Conservation (phyloP, 1,140 invertebrate genomes). For the Subanguina moxae region DNA sequence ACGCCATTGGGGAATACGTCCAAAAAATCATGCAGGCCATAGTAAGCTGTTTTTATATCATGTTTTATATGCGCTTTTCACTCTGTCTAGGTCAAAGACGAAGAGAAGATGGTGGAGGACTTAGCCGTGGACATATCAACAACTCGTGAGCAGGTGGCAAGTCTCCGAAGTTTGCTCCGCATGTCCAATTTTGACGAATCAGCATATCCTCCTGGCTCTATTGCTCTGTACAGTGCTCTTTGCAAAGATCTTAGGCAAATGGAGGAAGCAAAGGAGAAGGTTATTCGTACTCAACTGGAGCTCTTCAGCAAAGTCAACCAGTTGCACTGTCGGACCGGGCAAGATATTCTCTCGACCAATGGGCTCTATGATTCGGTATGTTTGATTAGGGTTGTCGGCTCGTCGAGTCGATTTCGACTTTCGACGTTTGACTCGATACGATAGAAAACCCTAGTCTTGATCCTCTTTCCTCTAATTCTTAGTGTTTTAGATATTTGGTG, state of each 20-base stretch:
- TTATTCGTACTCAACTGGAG: neutral
- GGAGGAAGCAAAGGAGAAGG: neutral
- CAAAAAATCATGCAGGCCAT: too few species aligned
- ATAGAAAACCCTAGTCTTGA: neutral
- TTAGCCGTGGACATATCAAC: neutral
- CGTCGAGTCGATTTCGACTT: too few species aligned
- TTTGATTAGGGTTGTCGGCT: too few species aligned
- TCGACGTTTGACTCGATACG: too few species aligned
- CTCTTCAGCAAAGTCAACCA: neutral
- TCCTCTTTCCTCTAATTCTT: neutral
- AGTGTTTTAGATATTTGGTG: neutral
- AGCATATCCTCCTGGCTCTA: neutral
- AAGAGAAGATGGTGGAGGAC: neutral
- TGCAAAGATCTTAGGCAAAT: neutral
- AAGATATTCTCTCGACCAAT: neutral
- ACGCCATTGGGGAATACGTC: too few species aligned
- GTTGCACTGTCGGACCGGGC: neutral
- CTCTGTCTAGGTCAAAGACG: neutral
- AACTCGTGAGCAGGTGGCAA: neutral
- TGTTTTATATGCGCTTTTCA: too few species aligned
- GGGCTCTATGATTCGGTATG: slow-evolving; percentile 1
- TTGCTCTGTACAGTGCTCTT: neutral
- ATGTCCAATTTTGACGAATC: neutral
- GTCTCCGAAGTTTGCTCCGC: neutral
- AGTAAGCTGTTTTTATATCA: too few species aligned